Base-by-base conservation (phyloP, 2,113 vertebrate species). In the Plecotus auritus region DNA sequence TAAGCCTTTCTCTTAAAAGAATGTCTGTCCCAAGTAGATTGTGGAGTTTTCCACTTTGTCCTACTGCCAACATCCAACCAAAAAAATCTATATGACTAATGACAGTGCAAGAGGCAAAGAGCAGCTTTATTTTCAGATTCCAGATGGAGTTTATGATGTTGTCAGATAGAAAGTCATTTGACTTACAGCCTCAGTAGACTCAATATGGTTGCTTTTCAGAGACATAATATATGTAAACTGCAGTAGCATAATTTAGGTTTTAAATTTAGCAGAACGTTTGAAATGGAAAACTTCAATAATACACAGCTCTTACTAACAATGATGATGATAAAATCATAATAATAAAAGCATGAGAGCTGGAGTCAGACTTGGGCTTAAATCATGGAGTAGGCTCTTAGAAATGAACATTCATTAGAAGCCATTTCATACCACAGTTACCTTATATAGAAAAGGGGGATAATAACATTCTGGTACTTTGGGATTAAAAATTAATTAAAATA, bases 131-230 rank as follows among this genome's bases (percentile, higher is more conserved):
- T 78, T 91, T 67, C 84, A 88, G 67, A 64, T 61, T 87, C 64
- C 90, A 87, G 84, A 85, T 85, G 77, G 81, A 87, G 81, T 70
- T 72, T 77, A 40, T 42, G 73, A 59, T 85, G 49, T 35, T 93
- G 80, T 87, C 90, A 81, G 85, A 47, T 23, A 42, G n/a, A 95
- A 94, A 94, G 16, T 64, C 30, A 4, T 85, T 69, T 95, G 91
- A 94, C 23, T 94, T 91, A 93, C 9, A 90, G 81, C 59, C 66
- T 51, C n/a, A 32, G 40, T 54, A 72, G 61, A 77, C 20, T 35
- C 42, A 20, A 26, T 61, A n/a, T 20, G 8, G 42, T 51, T 92
- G 72, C 26, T 51, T 88, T 82, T 90, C n/a, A 18, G 51, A 94
- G 77, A 83, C 18, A 56, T n/a, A 88, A 51, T 61, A 47, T 82